Percentiles rank a stretch among this genome's conserved stretches.
Conservation (phyloP, 2,888 invertebrate genomes). For the Tenthredo amoena region DNA sequence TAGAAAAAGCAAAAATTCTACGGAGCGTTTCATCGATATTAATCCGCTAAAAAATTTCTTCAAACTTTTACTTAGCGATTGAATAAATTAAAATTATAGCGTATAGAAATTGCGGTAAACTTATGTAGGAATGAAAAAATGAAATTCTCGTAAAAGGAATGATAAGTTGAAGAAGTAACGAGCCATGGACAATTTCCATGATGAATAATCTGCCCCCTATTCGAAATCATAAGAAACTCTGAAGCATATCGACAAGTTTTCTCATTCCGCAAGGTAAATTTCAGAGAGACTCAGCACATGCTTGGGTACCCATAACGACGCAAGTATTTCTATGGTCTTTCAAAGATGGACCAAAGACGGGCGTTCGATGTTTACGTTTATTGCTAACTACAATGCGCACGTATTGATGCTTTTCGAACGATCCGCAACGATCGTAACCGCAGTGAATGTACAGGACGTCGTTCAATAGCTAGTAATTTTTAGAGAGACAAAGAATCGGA, state of each 20-base stretch:
- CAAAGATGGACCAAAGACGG: background rate
- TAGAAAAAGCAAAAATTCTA: background rate
- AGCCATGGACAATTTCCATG: background rate
- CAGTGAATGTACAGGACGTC: background rate
- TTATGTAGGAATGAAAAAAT: background rate
- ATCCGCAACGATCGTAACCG: constrained; percentile 14
- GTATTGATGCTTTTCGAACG: constrained; percentile 11
- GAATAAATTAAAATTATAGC: background rate
- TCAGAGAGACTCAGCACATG: background rate
- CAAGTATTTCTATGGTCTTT: constrained; percentile 5
- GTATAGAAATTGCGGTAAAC: background rate
- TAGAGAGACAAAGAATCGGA: constrained; percentile 1
- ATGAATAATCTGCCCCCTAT: background rate
- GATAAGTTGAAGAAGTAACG: background rate
- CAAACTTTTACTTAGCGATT: background rate
- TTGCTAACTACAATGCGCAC: constrained; percentile 29
- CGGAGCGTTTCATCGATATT: background rate
- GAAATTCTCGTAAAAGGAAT: background rate
- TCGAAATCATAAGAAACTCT: background rate
- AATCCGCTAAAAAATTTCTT: background rate
- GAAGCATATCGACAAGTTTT: background rate
- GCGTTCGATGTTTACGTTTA: constrained; percentile 20
- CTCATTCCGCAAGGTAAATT: background rate
- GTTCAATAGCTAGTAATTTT: constrained; percentile 26
- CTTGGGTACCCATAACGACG: background rate